Evolutionary conservation across 2,888 invertebrate species (phyloP), one percentile per base, ranked within the genome.

Genomic region (Ophonus ardosiacus): DNA sequence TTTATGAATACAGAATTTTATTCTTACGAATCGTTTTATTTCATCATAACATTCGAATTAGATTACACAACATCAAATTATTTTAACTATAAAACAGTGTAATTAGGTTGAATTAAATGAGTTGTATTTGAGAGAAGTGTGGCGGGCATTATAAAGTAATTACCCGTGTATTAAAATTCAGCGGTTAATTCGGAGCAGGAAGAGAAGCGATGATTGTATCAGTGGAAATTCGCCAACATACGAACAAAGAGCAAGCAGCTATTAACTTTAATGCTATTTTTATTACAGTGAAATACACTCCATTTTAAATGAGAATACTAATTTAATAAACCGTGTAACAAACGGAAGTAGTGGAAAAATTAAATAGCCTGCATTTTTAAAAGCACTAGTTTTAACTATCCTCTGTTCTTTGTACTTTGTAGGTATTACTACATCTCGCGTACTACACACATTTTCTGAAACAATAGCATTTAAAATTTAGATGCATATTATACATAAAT

Each of bases 91-190:
- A 17, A 71, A 43, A 38, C 15, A 38, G 8, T 2, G 15, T 71
- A 71, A 71, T 71, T 71, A 40, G 71, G 71, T 71, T 71, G 40
- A 71, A 71, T 71, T 71, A 71, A 71, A 71, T 71, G 71, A 71
- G 40, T 71, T 71, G 40, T 71, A 71, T 71, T 43, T 51, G 56
- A 51, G 40, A 7, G 71, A n/a, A 71, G 43, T 51, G 74, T 74
- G 18, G 74, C 13, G 7, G 43, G 17, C 74, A 74, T 74, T 74
- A 74, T 74, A 74, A 74, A 43, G 74, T 21, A 74, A 74, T 74
- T 51, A 74, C 21, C 51, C 21, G 56, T 74, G 21, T 74, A 56
- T 74, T 17, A 74, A 74, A 74, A 51, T 74, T 74, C 74, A 74
- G 21, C 74, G 51, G 74, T 13, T 71, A 18, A 51, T 74, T 43